phyloP scores from a whole-genome alignment of 1,140 invertebrate genomes.

The Aleiodes sp. region DNA sequence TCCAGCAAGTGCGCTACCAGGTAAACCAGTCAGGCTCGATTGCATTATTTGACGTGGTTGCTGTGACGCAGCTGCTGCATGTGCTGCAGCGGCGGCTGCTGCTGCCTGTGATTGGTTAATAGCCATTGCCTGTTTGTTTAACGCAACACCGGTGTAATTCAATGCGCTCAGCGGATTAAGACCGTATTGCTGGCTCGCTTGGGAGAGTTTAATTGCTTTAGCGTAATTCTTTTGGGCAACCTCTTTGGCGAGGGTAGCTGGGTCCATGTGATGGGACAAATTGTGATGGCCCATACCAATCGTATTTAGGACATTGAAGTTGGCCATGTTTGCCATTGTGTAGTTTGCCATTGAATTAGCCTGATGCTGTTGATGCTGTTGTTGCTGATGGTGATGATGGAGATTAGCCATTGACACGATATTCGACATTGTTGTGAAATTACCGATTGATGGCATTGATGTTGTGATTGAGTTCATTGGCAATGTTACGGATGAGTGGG shows the following conservation, averaged over 20 bases:
- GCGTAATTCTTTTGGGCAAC: slow-evolving; percentile 82
- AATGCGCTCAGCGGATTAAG: slow-evolving; percentile 70
- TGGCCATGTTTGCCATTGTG: slow-evolving; percentile 54
- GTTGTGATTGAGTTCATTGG: slow-evolving; percentile 57
- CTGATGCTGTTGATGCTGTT: too few species aligned
- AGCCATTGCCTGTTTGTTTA: slow-evolving; percentile 72
- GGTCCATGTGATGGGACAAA: slow-evolving; percentile 63
- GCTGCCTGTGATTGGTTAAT: slow-evolving; percentile 43
- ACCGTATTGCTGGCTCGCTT: slow-evolving; percentile 60
- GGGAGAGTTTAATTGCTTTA: slow-evolving; percentile 72
- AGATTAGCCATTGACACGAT: slow-evolving; percentile 48
- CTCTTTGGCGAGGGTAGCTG: slow-evolving; percentile 76
- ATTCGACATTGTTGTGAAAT: slow-evolving; percentile 39
- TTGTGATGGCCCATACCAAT: slow-evolving; percentile 53
- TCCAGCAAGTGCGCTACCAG: slow-evolving; percentile 45
- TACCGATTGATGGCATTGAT: slow-evolving; percentile 58
- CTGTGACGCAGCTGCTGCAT: slow-evolving; percentile 39
- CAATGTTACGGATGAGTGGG: slow-evolving; percentile 45
- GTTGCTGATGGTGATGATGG: too few species aligned
- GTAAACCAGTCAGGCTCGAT: slow-evolving; percentile 51
- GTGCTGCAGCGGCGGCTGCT: slow-evolving; percentile 55
- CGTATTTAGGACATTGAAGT: slow-evolving; percentile 57
- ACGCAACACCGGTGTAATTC: slow-evolving; percentile 81
- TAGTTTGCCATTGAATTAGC: slow-evolving; percentile 46
- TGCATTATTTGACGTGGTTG: slow-evolving; percentile 51